phyloP scores from a whole-genome alignment of 2,888 invertebrate species.

The Chymomyza amoena region DNA sequence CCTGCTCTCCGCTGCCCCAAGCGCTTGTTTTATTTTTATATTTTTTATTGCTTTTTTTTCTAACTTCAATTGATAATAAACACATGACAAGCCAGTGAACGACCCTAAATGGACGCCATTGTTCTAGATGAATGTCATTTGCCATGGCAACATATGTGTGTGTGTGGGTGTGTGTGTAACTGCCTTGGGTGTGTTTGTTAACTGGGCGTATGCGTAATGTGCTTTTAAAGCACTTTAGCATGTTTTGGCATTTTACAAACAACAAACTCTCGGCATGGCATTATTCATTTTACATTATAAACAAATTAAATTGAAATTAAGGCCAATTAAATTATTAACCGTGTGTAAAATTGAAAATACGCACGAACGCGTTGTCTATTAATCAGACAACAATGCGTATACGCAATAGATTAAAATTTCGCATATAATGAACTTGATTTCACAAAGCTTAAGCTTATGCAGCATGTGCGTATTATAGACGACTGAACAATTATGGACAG shows the following conservation, averaged over 20 bases:
- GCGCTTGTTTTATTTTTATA: not conserved
- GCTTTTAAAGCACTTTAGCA: not conserved
- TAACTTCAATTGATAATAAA: conserved; percentile 57
- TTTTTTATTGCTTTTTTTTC: conserved; percentile 11
- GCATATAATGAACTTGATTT: conserved; percentile 16
- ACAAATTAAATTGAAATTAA: conserved; percentile 33
- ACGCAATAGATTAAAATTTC: conserved; percentile 5
- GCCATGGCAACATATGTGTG: conserved; percentile 20
- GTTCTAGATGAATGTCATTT: conserved; percentile 41
- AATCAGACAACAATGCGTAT: conserved; percentile 13
- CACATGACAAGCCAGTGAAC: conserved; percentile 27
- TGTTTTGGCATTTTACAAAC: not conserved
- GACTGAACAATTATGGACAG: not conserved
- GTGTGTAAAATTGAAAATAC: conserved; percentile 28
- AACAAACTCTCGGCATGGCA: not conserved
- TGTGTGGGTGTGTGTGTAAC: not conserved
- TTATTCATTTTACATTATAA: conserved; percentile 17
- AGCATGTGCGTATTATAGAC: not conserved
- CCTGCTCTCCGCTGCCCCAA: not conserved
- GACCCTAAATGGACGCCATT: conserved; percentile 44
- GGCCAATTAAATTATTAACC: conserved; percentile 39
- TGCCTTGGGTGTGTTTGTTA: not conserved
- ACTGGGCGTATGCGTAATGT: conserved; percentile 11
- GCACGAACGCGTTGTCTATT: conserved; percentile 25
- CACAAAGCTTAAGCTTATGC: not conserved